Evolutionary conservation across 2,797 vertebrate species (phyloP).

Genomic region (Valencia hispanica): DNA sequence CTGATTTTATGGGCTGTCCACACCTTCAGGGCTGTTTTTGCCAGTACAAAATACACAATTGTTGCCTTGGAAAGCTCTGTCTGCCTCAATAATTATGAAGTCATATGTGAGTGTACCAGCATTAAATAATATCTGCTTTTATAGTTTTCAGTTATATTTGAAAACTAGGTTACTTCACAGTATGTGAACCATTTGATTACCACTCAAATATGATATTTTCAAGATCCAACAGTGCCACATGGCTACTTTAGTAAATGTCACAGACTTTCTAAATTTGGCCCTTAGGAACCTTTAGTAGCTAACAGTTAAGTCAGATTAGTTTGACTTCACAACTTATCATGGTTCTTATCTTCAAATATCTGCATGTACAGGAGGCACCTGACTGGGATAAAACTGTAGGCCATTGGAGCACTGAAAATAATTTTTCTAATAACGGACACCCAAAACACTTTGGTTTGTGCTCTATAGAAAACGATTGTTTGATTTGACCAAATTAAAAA

Average conservation of each 20-base stretch:
- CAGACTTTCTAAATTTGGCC: conserved; percentile 27
- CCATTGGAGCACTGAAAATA: not conserved
- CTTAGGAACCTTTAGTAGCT: conserved; percentile 28
- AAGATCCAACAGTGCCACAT: conserved; percentile 15
- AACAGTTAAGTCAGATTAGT: conserved; percentile 46
- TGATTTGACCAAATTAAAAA: not conserved
- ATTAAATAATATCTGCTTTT: not conserved
- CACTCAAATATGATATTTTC: conserved; percentile 25
- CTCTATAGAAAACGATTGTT: not conserved
- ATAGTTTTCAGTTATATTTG: not conserved
- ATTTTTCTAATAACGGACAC: not conserved
- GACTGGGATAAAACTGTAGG: not conserved
- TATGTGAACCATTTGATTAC: conserved; percentile 17
- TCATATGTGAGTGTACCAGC: not conserved
- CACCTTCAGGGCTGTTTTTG: conserved; percentile 1
- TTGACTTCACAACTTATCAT: conserved; percentile 1
- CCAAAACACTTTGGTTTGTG: not conserved
- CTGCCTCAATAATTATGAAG: too few relatives aligned
- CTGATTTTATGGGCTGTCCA: not conserved
- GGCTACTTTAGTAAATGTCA: conserved; percentile 43
- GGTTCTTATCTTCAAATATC: conserved; percentile 28
- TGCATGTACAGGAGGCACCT: not conserved
- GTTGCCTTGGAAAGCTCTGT: not conserved
- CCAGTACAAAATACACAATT: not conserved
- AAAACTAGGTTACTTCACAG: conserved; percentile 10